phyloP scores from a whole-genome alignment of 2,113 vertebrate species.

The Chitala chitala region DNA sequence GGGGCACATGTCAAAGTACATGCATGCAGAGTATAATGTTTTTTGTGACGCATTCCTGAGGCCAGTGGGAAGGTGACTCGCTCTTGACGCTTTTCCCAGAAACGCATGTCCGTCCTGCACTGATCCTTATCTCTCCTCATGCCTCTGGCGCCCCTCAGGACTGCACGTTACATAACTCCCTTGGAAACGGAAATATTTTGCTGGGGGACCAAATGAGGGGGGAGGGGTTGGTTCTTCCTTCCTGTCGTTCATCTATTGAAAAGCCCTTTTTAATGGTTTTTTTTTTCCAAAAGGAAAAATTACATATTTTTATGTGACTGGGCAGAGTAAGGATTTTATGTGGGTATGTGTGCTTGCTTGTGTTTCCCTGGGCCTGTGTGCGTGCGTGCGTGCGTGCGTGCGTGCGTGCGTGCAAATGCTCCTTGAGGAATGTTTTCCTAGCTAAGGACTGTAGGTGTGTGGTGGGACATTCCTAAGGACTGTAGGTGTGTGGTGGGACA shows the following conservation, averaged over 20 bases:
- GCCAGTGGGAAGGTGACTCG: neutral
- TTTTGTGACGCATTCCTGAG: conserved; percentile 19
- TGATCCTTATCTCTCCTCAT: conserved; percentile 38
- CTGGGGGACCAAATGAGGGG: conserved; percentile 36
- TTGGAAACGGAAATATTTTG: conserved; percentile 63
- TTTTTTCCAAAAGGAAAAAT: neutral
- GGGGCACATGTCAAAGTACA: too few relatives aligned
- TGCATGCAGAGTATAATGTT: too few relatives aligned
- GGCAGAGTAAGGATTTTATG: neutral
- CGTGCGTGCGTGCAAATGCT: neutral
- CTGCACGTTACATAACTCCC: conserved; percentile 56
- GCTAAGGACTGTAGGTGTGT: neutral
- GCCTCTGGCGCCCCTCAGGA: conserved; percentile 41
- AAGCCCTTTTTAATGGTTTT: neutral
- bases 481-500: too few relatives aligned
- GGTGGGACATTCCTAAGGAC: too few relatives aligned
- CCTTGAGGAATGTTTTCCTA: neutral
- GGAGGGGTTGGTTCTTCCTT: conserved; percentile 34
- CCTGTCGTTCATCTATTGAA: conserved; percentile 7
- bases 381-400: neutral
- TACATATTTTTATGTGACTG: neutral
- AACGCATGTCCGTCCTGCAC: conserved; percentile 22
- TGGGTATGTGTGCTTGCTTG: neutral
- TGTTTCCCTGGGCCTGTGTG: conserved; percentile 17
- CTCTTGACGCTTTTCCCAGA: conserved; percentile 4